phyloP scores from a whole-genome alignment of 2,113 vertebrate genomes.

The Barnardius zonarius region DNA sequence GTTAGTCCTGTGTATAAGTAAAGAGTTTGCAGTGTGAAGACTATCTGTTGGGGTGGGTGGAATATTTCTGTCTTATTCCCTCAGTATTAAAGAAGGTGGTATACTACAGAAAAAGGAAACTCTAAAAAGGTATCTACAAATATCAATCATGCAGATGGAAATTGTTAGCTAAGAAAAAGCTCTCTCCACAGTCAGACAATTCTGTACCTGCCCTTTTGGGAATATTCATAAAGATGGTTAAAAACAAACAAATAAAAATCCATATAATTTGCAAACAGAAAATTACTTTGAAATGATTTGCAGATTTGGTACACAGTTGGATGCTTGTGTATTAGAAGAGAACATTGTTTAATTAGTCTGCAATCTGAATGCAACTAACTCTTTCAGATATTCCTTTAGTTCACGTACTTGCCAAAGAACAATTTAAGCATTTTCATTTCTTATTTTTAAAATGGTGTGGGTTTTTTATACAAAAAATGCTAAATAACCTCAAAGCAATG shows the following conservation, averaged over 20 bases:
- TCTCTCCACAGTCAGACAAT: neutral
- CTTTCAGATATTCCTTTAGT: neutral
- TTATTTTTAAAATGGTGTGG: neutral
- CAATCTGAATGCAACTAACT: neutral
- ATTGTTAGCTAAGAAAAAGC: neutral
- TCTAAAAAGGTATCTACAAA: neutral
- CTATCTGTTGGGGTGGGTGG: neutral
- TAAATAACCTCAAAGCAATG: neutral
- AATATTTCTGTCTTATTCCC: neutral
- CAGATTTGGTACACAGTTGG: neutral
- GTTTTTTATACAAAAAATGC: neutral
- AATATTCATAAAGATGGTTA: neutral
- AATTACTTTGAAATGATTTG: neutral
- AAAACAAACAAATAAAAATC: neutral
- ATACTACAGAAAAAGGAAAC: neutral
- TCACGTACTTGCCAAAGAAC: neutral
- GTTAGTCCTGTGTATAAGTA: neutral
- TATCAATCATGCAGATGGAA: neutral
- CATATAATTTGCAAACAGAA: neutral
- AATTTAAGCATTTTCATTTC: neutral
- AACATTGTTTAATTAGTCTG: neutral
- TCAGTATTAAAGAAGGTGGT: neutral
- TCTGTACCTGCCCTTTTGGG: neutral
- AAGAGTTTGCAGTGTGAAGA: neutral
- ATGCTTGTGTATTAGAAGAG: neutral